Percentiles rank a stretch among this genome's conserved stretches.
Conservation (phyloP, 2,113 vertebrate genomes). For the Colaptes auratus region DNA sequence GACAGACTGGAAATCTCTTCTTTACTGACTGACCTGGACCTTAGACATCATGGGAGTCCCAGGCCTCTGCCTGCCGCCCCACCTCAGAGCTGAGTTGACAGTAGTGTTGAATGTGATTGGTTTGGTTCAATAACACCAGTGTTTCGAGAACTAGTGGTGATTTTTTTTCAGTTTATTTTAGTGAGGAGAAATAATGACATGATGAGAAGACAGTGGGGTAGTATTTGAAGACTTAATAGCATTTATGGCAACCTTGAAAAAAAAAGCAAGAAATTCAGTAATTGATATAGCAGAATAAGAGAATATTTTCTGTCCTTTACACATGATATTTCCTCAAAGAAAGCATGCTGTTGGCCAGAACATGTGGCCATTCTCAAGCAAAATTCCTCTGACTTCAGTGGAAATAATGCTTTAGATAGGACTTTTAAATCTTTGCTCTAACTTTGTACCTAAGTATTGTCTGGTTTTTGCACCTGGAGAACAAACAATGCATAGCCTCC, state of each 20-base stretch:
- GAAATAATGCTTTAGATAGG: neutral
- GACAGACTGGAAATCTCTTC: neutral
- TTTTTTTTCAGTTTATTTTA: neutral
- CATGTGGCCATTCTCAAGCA: neutral
- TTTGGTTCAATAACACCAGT: neutral
- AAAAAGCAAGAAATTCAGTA: neutral
- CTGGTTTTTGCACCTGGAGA: constrained; percentile 45
- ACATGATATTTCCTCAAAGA: neutral
- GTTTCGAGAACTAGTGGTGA: neutral
- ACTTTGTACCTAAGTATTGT: constrained; percentile 17
- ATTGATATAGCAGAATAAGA: neutral
- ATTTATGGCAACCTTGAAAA: neutral
- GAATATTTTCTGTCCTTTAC: neutral
- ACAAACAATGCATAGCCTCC: constrained; percentile 26
- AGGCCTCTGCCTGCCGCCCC: neutral
- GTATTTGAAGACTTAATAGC: neutral
- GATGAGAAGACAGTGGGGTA: neutral
- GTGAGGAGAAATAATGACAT: neutral
- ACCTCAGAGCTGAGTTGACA: accelerated
- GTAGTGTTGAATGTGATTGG: neutral
- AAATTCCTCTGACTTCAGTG: neutral
- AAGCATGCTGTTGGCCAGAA: neutral
- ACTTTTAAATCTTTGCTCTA: neutral
- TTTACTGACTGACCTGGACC: neutral
- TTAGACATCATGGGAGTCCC: neutral